phyloP scores from a whole-genome alignment of 2,888 invertebrate genomes.

The Synergus laeviventris region DNA sequence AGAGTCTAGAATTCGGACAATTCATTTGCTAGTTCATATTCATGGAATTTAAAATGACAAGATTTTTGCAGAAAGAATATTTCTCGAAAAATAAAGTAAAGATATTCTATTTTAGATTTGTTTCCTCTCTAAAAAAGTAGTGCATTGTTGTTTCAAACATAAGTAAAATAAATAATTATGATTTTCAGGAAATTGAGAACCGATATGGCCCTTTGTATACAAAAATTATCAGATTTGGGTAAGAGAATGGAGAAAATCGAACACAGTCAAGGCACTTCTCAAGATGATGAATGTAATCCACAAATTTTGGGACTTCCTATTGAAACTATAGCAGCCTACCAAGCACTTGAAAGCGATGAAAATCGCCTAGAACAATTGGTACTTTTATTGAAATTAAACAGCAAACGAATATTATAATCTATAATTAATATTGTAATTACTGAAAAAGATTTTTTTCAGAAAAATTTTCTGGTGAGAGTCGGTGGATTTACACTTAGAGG shows the following conservation, averaged over 20 bases:
- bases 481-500: slow-evolving; percentile 24
- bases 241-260: slow-evolving; percentile 24
- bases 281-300: slow-evolving; percentile 20
- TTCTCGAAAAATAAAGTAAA: too few species aligned
- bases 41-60: too few species aligned
- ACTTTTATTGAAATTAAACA: background rate
- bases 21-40: too few species aligned
- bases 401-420: background rate
- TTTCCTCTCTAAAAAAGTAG: too few species aligned
- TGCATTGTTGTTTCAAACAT: too few species aligned
- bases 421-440: background rate
- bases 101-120: too few species aligned
- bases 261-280: slow-evolving; percentile 18
- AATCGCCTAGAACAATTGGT: slow-evolving; percentile 28
- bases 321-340: slow-evolving; percentile 27
- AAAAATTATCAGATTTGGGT: slow-evolving; percentile 17
- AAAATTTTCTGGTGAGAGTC: slow-evolving; percentile 16
- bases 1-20: background rate
- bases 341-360: slow-evolving; percentile 26
- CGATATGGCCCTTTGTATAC: slow-evolving; percentile 24
- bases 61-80: too few species aligned
- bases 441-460: background rate
- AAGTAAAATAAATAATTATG: too few species aligned
- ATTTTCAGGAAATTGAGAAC: slow-evolving; percentile 18
- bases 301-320: slow-evolving; percentile 29